phyloP scores from a whole-genome alignment of 1,140 invertebrate genomes.

The Ephestia elutella region DNA sequence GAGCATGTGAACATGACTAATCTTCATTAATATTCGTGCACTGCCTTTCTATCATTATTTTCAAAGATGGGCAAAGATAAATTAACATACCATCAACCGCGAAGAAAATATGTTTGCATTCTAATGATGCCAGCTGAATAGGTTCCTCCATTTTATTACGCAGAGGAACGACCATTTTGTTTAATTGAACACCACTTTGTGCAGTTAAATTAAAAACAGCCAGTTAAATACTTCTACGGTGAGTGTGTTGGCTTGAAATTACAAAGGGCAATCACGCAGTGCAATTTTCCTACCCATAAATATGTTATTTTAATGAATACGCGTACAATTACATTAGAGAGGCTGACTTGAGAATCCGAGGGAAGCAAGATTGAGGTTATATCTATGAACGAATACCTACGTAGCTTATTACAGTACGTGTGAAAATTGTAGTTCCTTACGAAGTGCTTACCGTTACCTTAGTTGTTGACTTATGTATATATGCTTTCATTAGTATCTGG shows the following conservation, averaged over 20 bases:
- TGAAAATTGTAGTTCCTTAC: slow-evolving; percentile 29
- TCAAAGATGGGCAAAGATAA: slow-evolving; percentile 4
- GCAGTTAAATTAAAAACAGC: slow-evolving; percentile 13
- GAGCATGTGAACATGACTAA: slow-evolving; percentile 5
- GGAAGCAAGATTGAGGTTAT: slow-evolving; percentile 1
- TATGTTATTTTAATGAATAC: slow-evolving; percentile 22
- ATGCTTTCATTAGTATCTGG: slow-evolving; percentile 25
- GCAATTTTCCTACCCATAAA: slow-evolving; percentile 22
- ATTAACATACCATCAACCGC: slow-evolving; percentile 12
- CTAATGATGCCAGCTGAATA: slow-evolving; percentile 14
- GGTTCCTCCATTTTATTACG: slow-evolving; percentile 12
- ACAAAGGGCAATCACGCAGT: slow-evolving; percentile 18
- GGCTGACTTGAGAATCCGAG: background rate
- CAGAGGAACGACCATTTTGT: slow-evolving; percentile 10
- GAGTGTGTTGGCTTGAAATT: slow-evolving; percentile 9
- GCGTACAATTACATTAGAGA: slow-evolving; percentile 15
- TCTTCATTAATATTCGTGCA: slow-evolving; percentile 7
- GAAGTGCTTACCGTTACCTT: slow-evolving; percentile 22
- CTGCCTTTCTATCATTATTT: slow-evolving; percentile 10
- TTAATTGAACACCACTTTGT: slow-evolving; percentile 13
- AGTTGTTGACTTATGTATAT: slow-evolving; percentile 21
- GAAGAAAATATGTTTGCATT: slow-evolving; percentile 14
- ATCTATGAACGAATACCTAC: slow-evolving; percentile 1
- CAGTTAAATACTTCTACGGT: slow-evolving; percentile 16
- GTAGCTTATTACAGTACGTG: slow-evolving; percentile 23